Base-by-base conservation (phyloP, 2,113 vertebrate species). In the Cololabis saira region DNA sequence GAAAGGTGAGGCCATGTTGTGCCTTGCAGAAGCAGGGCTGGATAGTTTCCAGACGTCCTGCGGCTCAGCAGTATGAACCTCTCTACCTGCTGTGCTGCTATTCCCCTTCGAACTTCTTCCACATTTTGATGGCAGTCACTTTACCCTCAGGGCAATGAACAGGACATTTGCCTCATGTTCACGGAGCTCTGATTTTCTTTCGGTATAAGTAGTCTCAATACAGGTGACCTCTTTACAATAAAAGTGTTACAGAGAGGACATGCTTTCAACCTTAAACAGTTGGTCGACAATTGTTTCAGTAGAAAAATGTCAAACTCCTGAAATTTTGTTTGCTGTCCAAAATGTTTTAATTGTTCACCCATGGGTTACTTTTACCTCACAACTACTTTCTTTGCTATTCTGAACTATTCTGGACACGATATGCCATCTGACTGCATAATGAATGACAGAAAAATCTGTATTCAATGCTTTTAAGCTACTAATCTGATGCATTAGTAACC, bases 1-100 rank as follows among this genome's bases (percentile, higher is more conserved):
- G 78, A 82, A 87, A 86, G 78, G 81, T 85, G 77, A 91, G 75
- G 79, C 74, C 60, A 42, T 81, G 77, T 78, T 70, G 78, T 74
- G 59, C 71, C 58, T 81, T 51, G 58, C 56, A 24, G 79, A 74
- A 58, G 61, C 58, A 33, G 65, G 5, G 61, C 69, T 87, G 80
- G 81, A 81, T 42, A 47, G 18, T 63, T 76, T 89, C 60, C 86
- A 89, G 76, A 86, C 84, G 82, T 84, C 80, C 73, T 58, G 52
- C 24, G 64, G 51, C 71, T 51, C 40, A 83, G 66, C 85, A 60
- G 72, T 24, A 54, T 75, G 81, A 74, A 24, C 30, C 44, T 55
- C 3, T 1, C 65, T 58, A 58, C 78, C 66, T 64, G 77, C 82
- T 81, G 78, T 50, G 71, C 67, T 51, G 50, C 71, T 41, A 33